Base-by-base conservation (phyloP, 2,797 vertebrate genomes). In the Ciconia nigra region DNA sequence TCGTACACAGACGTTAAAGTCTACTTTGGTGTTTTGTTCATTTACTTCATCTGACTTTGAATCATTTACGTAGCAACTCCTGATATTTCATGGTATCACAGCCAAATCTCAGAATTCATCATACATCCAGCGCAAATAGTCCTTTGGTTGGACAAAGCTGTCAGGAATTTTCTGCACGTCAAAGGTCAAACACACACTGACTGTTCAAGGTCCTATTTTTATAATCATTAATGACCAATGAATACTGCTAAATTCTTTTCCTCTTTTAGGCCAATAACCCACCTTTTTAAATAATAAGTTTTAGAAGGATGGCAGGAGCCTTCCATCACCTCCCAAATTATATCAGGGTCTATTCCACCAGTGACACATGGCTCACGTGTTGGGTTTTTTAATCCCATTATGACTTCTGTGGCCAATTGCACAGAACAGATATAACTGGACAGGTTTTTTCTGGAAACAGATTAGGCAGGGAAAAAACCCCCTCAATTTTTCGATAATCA, bases 171-270 rank as follows among this genome's bases (percentile, higher is more conserved):
- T 72, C 70, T 89, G 70, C 33, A 28, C 79, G 85, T 84, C 92
- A 90, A 88, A 96, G 85, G 83, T 95, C 96, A 90, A 84, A 80
- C 77, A 86, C 46, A 89, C 77, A 72, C 49, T 39, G 80, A 31
- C 77, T 51, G 58, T 57, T 83, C 85, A 90, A 93, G 77, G 93
- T 78, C 77, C 55, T 61, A 9, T 83, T 88, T 91, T 82, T 67
- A 58, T 69, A 83, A 88, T 76, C 49, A 21, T n/a, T 52, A 57
- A 20, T 72, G 58, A 84, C 52, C 67, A 95, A 25, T 31, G 62
- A 72, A 81, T 55, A 55, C 62, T 33, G 16, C 3, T 5, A 73
- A 51, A 77, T 59, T 65, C 26, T 55, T 74, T 65, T 69, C 25
- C 44, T 51, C 52, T 82, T 93, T 37, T 25, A 77, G 71, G 59